Evolutionary conservation across 2,888 invertebrate genomes (phyloP).

Genomic region (Drosophila multiciliata): DNA sequence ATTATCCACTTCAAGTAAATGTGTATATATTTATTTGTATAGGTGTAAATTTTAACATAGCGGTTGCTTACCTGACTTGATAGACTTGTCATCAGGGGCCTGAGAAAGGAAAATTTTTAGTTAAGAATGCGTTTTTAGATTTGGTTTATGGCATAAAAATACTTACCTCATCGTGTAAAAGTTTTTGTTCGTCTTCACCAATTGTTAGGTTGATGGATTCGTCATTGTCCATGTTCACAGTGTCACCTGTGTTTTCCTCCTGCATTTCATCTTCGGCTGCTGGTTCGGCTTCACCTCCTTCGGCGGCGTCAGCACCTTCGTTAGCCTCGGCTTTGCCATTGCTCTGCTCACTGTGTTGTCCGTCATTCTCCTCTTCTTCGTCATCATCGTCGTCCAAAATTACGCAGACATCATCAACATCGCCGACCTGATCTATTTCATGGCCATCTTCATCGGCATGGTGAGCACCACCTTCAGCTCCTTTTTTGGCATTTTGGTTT

Average conservation of each 20-base stretch:
- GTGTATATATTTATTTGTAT: not conserved
- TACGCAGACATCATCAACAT: slow-evolving; percentile 77
- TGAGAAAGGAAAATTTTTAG: slow-evolving; percentile 36
- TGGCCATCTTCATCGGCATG: slow-evolving; percentile 65
- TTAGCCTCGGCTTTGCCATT: slow-evolving; percentile 53
- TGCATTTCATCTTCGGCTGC: slow-evolving; percentile 54
- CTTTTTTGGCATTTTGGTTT: slow-evolving; percentile 9
- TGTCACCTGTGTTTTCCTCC: slow-evolving; percentile 73
- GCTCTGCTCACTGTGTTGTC: slow-evolving; percentile 35
- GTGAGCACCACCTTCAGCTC: slow-evolving; percentile 42
- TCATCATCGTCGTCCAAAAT: slow-evolving; percentile 75
- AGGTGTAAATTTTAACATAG: not conserved
- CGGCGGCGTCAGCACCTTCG: slow-evolving; percentile 58
- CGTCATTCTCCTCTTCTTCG: slow-evolving; percentile 56
- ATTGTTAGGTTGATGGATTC: slow-evolving; percentile 92
- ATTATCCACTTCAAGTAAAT: not conserved
- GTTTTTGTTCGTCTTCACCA: slow-evolving; percentile 91
- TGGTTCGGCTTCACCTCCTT: slow-evolving; percentile 58
- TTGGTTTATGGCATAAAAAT: slow-evolving; percentile 9
- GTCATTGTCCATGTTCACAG: slow-evolving; percentile 87
- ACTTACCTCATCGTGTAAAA: slow-evolving; percentile 92
- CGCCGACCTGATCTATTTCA: slow-evolving; percentile 77
- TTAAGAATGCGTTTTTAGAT: slow-evolving; percentile 6
- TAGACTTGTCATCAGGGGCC: slow-evolving; percentile 86
- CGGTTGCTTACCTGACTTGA: slow-evolving; percentile 86